phyloP scores from a whole-genome alignment of 2,888 invertebrate genomes.

The Anagyrus pseudococci region DNA sequence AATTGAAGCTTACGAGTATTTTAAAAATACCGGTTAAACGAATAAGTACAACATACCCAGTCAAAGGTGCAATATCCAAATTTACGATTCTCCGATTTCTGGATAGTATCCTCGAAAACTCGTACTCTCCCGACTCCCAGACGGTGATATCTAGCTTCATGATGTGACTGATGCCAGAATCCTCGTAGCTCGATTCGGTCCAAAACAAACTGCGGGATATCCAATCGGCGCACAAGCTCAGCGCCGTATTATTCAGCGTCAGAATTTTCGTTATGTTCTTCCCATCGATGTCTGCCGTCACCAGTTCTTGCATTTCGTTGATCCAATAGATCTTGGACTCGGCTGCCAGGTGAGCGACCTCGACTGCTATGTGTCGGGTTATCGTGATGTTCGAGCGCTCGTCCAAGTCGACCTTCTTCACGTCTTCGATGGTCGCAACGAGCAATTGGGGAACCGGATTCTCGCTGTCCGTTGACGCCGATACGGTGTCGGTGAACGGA shows the following conservation, averaged over 20 bases:
- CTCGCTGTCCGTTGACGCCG: conserved; percentile 73
- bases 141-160: conserved; percentile 71
- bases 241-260: conserved; percentile 66
- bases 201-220: conserved; percentile 84
- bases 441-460: conserved; percentile 81
- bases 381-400: conserved; percentile 69
- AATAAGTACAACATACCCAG: conserved; percentile 64
- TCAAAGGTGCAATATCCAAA: conserved; percentile 77
- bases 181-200: conserved; percentile 69
- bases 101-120: conserved; percentile 65
- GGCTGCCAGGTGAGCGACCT: conserved; percentile 72
- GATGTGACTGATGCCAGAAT: conserved; percentile 64
- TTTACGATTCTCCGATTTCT: conserved; percentile 69
- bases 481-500: conserved; percentile 70
- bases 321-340: conserved; percentile 84
- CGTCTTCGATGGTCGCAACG: conserved; percentile 74
- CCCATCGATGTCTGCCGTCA: conserved; percentile 68
- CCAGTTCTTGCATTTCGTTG: conserved; percentile 76
- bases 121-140: conserved; percentile 63
- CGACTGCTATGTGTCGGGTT: conserved; percentile 73
- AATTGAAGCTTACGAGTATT: not conserved
- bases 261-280: conserved; percentile 66
- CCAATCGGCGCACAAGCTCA: conserved; percentile 86
- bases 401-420: conserved; percentile 80
- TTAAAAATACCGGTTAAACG: not conserved